Conservation (phyloP, 35 echinoderm and acorn worm species). For the Nesometra sesokonis region DNA sequence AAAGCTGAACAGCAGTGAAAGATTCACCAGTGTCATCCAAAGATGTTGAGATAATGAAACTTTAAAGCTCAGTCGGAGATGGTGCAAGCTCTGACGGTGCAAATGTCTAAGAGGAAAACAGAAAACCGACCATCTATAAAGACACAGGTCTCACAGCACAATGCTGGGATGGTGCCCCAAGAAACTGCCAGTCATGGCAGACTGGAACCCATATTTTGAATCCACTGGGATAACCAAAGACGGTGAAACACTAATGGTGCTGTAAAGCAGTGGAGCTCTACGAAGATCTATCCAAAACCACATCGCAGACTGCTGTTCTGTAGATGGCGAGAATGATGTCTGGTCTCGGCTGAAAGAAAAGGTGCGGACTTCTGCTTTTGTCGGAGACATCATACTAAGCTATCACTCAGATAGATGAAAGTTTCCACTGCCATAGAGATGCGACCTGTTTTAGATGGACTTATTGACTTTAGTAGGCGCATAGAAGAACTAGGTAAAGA, state of each 20-base stretch:
- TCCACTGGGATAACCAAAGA: neutral
- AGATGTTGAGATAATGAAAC: too few species aligned
- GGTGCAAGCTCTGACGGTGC: too few species aligned
- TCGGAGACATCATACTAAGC: neutral
- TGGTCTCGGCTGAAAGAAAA: neutral
- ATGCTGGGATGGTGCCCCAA: neutral
- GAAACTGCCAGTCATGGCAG: neutral
- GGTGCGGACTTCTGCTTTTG: neutral
- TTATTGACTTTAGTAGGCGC: neutral
- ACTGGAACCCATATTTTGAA: neutral
- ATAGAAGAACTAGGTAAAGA: neutral
- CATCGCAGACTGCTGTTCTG: neutral
- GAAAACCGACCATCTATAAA: too few species aligned
- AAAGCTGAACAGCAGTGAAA: too few species aligned
- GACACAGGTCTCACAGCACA: neutral
- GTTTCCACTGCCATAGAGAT: neutral
- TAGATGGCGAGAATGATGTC: too few species aligned
- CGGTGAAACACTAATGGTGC: neutral
- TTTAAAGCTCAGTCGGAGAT: too few species aligned
- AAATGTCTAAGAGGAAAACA: too few species aligned
- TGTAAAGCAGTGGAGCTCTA: neutral
- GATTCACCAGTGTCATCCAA: too few species aligned
- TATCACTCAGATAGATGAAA: neutral
- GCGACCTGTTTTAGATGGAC: neutral
- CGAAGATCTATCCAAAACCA: neutral